Base-by-base conservation (phyloP, 2,113 vertebrate species). In the Natator depressus region DNA sequence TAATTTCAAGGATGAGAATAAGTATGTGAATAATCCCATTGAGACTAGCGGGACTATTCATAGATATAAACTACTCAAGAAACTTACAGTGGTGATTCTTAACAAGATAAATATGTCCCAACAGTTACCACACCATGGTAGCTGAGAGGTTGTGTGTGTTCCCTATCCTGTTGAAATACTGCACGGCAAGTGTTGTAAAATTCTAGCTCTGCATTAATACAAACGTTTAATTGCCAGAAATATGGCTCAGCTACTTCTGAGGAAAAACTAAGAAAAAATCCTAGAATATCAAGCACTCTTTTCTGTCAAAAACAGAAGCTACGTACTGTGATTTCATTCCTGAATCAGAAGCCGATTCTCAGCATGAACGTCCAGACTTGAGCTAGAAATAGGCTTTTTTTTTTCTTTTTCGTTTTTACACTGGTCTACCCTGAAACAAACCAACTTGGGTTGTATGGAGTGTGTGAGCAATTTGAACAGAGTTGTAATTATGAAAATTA, bases 1-100 rank as follows among this genome's bases (percentile, higher is more conserved):
- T 95, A 89, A 87, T 96, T 94, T 94, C 88, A 79, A 82, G 10
- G 93, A 94, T 94, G 82, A 51, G 87, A 24, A 49, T 80, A 46
- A 29, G 90, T 0, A 5, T 72, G 38, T 80, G 85, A 97, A 78
- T 90, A 86, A 51, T 42, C 11, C 24, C 93, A 91, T 81, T 80
- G 93, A 87, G 95, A n/a, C 69, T 76, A 85, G 87, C 91, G 35
- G 46, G 82, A 90, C 55, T 47, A 93, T 65, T 90, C 80, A 90
- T 86, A 59, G 95, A 59, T 87, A 91, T 91, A 90, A 90, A 29
- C 75, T 54, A 76, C 42, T 47, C 72, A 90, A 25, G 16, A 85
- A 83, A 31, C 42, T 13, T 24, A 87, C 53, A 10, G 53, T 8
- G 42, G 49, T 81, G 62, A 35, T 25, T 80, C 51, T 89, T 90